Evolutionary conservation across 2,113 vertebrate species (phyloP).

Genomic region (Aythya baeri): DNA sequence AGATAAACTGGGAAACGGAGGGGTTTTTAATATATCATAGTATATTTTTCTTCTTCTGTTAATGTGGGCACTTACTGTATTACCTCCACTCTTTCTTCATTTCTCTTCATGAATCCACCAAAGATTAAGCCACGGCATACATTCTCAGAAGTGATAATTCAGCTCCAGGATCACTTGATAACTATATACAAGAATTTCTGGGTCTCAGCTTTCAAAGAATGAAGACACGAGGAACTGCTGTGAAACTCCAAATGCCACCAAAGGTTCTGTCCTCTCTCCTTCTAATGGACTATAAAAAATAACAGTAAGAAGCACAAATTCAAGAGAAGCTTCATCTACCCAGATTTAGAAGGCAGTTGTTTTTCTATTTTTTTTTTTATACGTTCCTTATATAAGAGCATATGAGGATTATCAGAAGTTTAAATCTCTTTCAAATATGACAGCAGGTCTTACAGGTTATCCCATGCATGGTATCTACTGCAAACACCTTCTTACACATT

Average conservation of each 20-base stretch:
- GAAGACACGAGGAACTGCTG: background rate
- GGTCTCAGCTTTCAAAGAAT: background rate
- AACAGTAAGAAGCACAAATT: background rate
- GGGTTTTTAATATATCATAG: background rate
- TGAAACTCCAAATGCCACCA: background rate
- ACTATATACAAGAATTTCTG: background rate
- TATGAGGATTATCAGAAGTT: background rate
- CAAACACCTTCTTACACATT: background rate
- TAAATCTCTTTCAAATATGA: background rate
- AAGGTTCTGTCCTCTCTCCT: background rate
- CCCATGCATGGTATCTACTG: background rate
- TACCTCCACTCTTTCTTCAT: background rate
- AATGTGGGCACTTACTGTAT: background rate
- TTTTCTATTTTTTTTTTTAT: background rate
- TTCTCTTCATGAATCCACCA: background rate
- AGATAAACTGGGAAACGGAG: background rate
- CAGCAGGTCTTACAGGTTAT: background rate
- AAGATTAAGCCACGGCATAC: background rate
- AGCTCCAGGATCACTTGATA: background rate
- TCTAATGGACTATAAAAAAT: background rate
- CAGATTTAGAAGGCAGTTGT: background rate
- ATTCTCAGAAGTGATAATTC: background rate
- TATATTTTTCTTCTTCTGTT: background rate
- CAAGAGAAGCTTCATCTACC: background rate
- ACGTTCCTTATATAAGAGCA: background rate